Percentiles rank a stretch among this genome's conserved stretches.
These are phyloP conservation scores for Falco novaeseelandiae DNA, from an alignment of 2,797 vertebrate genomes.

Conservation along the genomic window DNA sequence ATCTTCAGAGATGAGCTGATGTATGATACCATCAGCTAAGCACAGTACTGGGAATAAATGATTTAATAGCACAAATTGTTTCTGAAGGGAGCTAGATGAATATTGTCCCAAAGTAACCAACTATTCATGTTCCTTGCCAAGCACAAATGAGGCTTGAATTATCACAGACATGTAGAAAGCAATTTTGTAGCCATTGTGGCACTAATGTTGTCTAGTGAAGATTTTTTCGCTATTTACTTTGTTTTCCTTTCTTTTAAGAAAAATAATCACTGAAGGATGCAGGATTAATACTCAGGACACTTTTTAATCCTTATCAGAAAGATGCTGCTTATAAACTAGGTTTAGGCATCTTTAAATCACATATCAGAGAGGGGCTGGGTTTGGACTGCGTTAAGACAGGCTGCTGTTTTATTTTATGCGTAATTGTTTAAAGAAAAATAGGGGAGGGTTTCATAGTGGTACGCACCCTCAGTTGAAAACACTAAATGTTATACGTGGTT, in stretches of 20 bases:
- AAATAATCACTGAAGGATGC: not conserved
- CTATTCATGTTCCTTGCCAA: not conserved
- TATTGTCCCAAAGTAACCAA: not conserved
- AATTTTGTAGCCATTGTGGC: not conserved
- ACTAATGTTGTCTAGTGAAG: not conserved
- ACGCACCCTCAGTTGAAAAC: not conserved
- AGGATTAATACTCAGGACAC: not conserved
- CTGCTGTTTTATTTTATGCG: not conserved
- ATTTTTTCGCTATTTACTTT: not conserved
- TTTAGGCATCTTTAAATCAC: not conserved
- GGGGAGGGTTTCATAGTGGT: not conserved
- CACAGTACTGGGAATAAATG: not conserved
- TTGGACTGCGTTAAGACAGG: not conserved
- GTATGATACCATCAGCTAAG: not conserved
- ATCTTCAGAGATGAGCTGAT: not conserved
- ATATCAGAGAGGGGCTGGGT: not conserved
- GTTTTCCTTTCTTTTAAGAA: not conserved
- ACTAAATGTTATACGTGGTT: not conserved
- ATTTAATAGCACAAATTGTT: conserved; percentile 2
- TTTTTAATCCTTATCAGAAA: not conserved
- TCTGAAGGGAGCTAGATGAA: not conserved
- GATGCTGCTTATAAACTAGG: not conserved
- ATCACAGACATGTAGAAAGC: not conserved
- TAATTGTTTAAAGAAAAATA: not conserved
- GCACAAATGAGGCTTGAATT: not conserved